Base-by-base conservation (phyloP, 1,140 invertebrate species). In the Diprion similis region DNA sequence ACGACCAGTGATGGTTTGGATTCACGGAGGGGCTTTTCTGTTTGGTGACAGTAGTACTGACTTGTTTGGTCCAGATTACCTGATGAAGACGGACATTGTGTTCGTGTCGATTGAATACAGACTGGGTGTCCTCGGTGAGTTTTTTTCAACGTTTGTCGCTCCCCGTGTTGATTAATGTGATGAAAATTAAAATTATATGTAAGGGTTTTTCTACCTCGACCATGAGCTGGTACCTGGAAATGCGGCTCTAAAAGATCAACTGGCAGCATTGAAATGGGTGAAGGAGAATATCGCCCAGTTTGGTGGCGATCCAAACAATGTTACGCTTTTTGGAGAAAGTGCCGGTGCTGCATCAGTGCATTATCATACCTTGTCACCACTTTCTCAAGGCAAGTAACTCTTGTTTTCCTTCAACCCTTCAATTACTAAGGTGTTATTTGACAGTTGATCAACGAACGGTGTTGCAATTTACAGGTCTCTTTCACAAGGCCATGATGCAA, bases 251-350 rank as follows among this genome's bases (percentile, higher is more conserved):
- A 85, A 89, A 75, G 92, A 93, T 78, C 89, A 91, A 78, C 83
- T 89, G 8, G 68, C 91, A 76, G 93, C 91, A 10, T 78, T 93
- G 48, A 80, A 88, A 75, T 92, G 91, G 91, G 86, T 94, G 1
- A 82, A 90, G 75, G 78, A 89, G 67, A 93, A 94, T n/a, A n/a
- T n/a, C n/a, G n/a, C n/a, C n/a, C n/a, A n/a, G n/a, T n/a, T n/a
- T n/a, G n/a, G n/a, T n/a, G 92, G 93, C 1, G 90, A 92, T 81
- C 86, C 90, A 0, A 79, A 90, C 46, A 89, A 90, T 48, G 89
- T 94, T 4, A 94, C 93, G 2, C 80, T 94, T 46, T 92, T 93
- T 77, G 93, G 93, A 1, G 92, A 93, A 81, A 86, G 82, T 10
- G 90, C 90, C 19, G 90, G 90, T 8, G 86, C 82, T 8, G 87